phyloP scores from a whole-genome alignment of 2,888 invertebrate species.

The Nemapogon koenigi region DNA sequence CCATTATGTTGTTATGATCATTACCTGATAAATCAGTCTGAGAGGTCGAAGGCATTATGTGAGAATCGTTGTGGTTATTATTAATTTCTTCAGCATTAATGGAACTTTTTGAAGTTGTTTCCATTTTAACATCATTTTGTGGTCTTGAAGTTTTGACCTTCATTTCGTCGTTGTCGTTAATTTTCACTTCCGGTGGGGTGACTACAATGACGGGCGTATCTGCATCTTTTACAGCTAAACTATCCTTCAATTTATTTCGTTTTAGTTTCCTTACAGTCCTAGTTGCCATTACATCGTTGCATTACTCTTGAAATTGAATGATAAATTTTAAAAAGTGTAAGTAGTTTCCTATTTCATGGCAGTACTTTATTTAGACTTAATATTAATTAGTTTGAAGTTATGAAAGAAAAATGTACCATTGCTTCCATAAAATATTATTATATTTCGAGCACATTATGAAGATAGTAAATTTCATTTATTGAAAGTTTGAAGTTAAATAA shows the following conservation, averaged over 20 bases:
- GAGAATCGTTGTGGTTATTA: constrained; percentile 4
- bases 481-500: no score
- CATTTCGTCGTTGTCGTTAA: constrained; percentile 26
- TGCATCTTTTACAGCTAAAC: constrained; percentile 20
- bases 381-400: no score
- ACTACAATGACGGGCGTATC: constrained; percentile 40
- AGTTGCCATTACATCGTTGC: constrained; percentile 70
- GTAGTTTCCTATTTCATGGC: no score
- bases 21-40: constrained; percentile 13
- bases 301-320: not conserved
- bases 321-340: no score
- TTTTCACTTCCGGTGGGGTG: constrained; percentile 33
- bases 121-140: constrained; percentile 9
- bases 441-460: no score
- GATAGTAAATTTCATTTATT: no score
- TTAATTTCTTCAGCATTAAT: constrained; percentile 12
- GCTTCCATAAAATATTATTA: no score
- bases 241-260: constrained; percentile 62
- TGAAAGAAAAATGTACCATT: no score
- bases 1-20: constrained; percentile 26
- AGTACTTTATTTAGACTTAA: no score
- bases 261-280: constrained; percentile 77
- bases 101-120: constrained; percentile 1
- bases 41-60: constrained; percentile 17
- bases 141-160: constrained; percentile 34